Evolutionary conservation across 2,888 invertebrate species (phyloP), one percentile per base, ranked within the genome.

Genomic region (Conistra vaccinii): DNA sequence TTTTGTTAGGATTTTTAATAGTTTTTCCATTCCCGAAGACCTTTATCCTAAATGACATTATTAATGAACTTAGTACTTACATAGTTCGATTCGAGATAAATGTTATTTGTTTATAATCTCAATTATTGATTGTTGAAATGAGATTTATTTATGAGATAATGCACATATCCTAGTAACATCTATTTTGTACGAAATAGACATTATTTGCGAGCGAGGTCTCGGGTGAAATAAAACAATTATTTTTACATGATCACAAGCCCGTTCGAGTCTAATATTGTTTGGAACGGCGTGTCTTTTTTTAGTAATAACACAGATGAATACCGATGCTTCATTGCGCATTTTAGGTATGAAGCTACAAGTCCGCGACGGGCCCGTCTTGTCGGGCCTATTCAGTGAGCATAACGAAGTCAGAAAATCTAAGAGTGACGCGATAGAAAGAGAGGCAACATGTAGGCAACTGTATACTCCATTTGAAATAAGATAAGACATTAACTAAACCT

Each of bases 1-100:
- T 85, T 88, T 87, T 85, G 51, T 82, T 88, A 85, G 74, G 72
- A 77, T 85, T 85, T 88, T 81, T 83, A 79, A 80, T 77, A 66
- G 69, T 67, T 85, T 78, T 73, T 77, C 65, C 73, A 70, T 79
- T 80, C 70, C 70, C 69, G 77, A 76, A 76, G 85, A 74, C 72
- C 78, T 74, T 73, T 80, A 63, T 61, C 69, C 68, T 75, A 80
- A 75, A 71, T 67, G 51, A 73, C 57, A 45, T 67, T 12, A 39
- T 42, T 73, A 70, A 55, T 48, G 29, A 74, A 63, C 39, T 68
- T 69, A 62, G 53, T 39, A 29, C 6, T 29, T 57, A 67, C n/a
- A 26, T 76, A 80, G 63, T 73, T 78, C 63, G 69, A 76, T 77
- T 79, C 42, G 69, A 83, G 61, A 74, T 76, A 62, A 74, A 72